phyloP scores from a whole-genome alignment of 2,888 invertebrate genomes.

The Amiota communis region DNA sequence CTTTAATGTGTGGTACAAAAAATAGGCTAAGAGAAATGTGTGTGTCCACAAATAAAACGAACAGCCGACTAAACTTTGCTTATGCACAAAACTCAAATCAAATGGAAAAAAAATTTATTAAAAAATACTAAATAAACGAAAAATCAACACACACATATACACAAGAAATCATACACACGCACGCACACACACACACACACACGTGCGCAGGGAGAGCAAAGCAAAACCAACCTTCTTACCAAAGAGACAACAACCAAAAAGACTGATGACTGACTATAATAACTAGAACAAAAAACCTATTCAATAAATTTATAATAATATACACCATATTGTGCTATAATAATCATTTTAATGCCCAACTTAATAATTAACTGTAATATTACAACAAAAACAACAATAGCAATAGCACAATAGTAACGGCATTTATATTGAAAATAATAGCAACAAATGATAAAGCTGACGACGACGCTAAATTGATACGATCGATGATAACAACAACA shows the following conservation, averaged over 20 bases:
- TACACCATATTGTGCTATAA: too few species aligned
- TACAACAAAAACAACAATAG: constrained; percentile 1
- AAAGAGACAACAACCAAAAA: constrained; percentile 11
- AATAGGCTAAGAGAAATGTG: constrained; percentile 1
- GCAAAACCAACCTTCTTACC: too few species aligned
- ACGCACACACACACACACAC: too few species aligned
- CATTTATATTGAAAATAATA: not conserved
- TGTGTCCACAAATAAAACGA: constrained; percentile 17
- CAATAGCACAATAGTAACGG: not conserved
- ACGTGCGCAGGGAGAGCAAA: too few species aligned
- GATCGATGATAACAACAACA: not conserved
- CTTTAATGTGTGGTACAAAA: not conserved
- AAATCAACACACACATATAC: not conserved
- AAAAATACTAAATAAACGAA: not conserved
- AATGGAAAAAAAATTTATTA: constrained; percentile 5
- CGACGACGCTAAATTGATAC: constrained; percentile 15
- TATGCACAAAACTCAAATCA: constrained; percentile 10
- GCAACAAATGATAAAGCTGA: not conserved
- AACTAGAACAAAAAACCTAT: not conserved
- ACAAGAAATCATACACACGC: too few species aligned
- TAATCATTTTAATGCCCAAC: not conserved
- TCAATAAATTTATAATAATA: constrained; percentile 2
- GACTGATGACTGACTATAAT: not conserved
- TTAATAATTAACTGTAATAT: constrained; percentile 9
- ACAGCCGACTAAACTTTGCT: constrained; percentile 9